Percentiles rank a stretch among this genome's conserved stretches.
Conservation (phyloP, 1,140 invertebrate species). For the Uloborus diversus region DNA sequence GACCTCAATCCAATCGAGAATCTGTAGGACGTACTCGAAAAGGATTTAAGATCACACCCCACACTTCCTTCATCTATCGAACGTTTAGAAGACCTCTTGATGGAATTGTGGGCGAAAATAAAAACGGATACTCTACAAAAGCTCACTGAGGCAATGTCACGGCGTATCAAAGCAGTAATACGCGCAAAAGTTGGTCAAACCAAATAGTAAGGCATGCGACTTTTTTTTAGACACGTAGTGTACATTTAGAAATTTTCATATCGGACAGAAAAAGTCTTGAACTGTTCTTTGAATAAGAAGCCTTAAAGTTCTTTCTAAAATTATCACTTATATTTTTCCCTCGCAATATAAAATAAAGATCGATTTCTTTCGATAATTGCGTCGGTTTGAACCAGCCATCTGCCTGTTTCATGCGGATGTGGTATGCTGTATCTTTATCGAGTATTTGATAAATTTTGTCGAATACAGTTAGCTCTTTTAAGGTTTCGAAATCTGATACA, state of each 20-base stretch:
- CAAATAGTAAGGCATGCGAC: too few relatives aligned
- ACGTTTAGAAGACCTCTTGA: too few relatives aligned
- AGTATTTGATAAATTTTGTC: conserved; percentile 12
- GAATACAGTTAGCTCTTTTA: background rate
- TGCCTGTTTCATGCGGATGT: background rate
- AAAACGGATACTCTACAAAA: too few relatives aligned
- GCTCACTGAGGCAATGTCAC: too few relatives aligned
- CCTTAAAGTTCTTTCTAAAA: background rate
- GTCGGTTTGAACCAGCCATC: conserved; percentile 1
- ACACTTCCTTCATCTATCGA: too few relatives aligned
- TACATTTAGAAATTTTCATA: background rate
- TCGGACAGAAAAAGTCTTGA: background rate
- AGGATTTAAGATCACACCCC: too few relatives aligned
- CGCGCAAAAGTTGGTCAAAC: too few relatives aligned
- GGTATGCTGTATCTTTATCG: conserved; percentile 1
- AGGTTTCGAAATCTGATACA: background rate
- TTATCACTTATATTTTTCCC: background rate
- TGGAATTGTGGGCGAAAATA: too few relatives aligned
- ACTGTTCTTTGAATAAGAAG: background rate
- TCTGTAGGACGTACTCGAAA: too few relatives aligned
- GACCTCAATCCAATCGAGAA: too few relatives aligned
- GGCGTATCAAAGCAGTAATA: too few relatives aligned
- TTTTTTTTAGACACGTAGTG: too few relatives aligned
- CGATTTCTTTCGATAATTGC: background rate
- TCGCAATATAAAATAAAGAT: background rate